phyloP scores from a whole-genome alignment of 1,140 invertebrate genomes.

The Lysiphlebus fabarum region DNA sequence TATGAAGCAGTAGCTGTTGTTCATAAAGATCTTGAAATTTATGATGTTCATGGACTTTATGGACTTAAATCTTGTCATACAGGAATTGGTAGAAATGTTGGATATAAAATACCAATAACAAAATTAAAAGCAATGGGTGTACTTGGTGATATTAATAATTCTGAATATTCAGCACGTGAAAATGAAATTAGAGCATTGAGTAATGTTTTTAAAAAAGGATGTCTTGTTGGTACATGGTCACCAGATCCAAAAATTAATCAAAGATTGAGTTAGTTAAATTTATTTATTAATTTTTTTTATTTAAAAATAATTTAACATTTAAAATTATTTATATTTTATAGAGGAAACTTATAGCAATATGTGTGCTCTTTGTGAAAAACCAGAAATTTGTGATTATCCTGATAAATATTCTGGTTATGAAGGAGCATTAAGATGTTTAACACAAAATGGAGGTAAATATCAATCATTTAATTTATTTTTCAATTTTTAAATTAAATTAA shows the following conservation, averaged over 20 bases:
- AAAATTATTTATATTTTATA: too few relatives aligned
- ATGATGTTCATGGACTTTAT: conserved; percentile 62
- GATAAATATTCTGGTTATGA: conserved; percentile 81
- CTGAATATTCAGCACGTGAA: conserved; percentile 67
- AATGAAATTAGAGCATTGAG: conserved; percentile 72
- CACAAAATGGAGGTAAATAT: conserved; percentile 64
- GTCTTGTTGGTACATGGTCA: conserved; percentile 77
- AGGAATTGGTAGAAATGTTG: conserved; percentile 73
- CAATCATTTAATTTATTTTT: too few relatives aligned
- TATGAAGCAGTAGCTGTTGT: conserved; percentile 77
- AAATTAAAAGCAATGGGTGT: conserved; percentile 68
- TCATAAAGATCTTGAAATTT: conserved; percentile 66
- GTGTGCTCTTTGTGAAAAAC: conserved; percentile 71
- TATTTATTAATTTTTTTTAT: conserved; percentile 6
- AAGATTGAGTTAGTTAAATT: conserved; percentile 62
- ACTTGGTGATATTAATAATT: conserved; percentile 64
- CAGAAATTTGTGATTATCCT: conserved; percentile 72
- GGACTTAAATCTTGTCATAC: conserved; percentile 78
- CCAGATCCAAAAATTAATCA: conserved; percentile 67
- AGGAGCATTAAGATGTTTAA: conserved; percentile 77
- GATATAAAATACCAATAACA: conserved; percentile 73
- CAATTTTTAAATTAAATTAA: too few relatives aligned
- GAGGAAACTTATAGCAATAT: conserved; percentile 70
- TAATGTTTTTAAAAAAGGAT: conserved; percentile 71
- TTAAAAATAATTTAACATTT: too few relatives aligned